phyloP scores from a whole-genome alignment of 2,113 vertebrate genomes.

The Gallinago paraguaiae region DNA sequence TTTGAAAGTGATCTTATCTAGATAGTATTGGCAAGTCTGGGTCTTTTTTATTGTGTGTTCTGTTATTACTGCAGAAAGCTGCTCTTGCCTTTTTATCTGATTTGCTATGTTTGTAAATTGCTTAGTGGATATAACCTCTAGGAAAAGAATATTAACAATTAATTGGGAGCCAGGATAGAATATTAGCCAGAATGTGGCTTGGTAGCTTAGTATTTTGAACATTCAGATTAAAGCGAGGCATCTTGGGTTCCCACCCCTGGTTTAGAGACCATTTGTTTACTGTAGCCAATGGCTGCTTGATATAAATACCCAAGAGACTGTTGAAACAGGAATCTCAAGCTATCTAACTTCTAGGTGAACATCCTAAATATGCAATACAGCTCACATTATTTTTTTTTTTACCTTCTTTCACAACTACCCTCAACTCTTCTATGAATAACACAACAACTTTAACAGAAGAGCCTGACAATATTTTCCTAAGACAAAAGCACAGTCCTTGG shows the following conservation, averaged over 20 bases:
- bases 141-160: background rate
- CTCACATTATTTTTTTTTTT: background rate
- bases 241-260: background rate
- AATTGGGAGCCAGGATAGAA: background rate
- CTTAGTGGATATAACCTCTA: background rate
- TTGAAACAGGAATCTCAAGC: background rate
- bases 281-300: background rate
- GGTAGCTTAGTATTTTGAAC: background rate
- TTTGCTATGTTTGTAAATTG: background rate
- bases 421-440: background rate
- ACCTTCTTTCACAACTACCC: background rate
- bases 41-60: background rate
- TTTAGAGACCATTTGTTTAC: background rate
- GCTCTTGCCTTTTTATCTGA: background rate
- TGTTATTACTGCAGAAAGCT: background rate
- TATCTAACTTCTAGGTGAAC: background rate
- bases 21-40: background rate
- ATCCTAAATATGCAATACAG: background rate
- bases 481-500: background rate
- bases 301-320: background rate
- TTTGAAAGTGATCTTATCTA: slow-evolving; percentile 1
- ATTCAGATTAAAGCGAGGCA: background rate
- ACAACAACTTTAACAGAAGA: background rate
- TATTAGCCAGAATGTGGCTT: background rate
- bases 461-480: background rate